These are phyloP conservation scores for Bolinopsis microptera DNA, from an alignment of 37 sponge, comb jelly and placozoan genomes.

Conservation along the genomic window DNA sequence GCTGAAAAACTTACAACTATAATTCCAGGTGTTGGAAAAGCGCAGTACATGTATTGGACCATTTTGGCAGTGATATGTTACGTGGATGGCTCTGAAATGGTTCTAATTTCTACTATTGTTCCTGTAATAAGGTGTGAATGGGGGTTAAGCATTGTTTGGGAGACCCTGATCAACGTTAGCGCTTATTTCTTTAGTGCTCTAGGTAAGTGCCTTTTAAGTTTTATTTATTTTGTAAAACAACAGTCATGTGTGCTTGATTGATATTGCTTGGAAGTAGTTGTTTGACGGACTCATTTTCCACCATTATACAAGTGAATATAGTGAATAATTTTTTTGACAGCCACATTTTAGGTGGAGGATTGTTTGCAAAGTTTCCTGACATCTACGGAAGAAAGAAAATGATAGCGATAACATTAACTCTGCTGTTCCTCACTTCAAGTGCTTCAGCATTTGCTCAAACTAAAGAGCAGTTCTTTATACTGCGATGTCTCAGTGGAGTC, in stretches of 20 bases:
- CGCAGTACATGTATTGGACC: slow-evolving; percentile 25
- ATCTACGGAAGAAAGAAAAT: slow-evolving; percentile 3
- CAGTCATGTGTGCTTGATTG: too few relatives aligned
- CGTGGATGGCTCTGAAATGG: neutral
- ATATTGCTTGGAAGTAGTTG: too few relatives aligned
- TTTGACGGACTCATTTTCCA: too few relatives aligned
- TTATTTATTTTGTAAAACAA: too few relatives aligned
- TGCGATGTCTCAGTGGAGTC: neutral
- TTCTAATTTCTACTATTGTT: neutral
- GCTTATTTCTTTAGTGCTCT: neutral
- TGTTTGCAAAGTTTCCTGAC: slow-evolving; percentile 28
- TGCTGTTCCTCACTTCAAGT: neutral
- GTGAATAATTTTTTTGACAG: too few relatives aligned
- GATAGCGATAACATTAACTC: neutral
- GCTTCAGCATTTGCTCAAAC: slow-evolving; percentile 16
- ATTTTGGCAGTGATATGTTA: neutral
- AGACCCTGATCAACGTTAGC: neutral
- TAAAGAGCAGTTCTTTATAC: neutral
- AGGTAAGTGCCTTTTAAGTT: neutral
- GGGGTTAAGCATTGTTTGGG: neutral
- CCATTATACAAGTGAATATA: too few relatives aligned
- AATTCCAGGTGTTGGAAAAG: slow-evolving; percentile 20
- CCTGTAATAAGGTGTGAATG: slow-evolving; percentile 29
- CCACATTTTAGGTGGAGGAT: neutral
- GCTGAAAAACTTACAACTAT: neutral